Evolutionary conservation across 2,888 invertebrate species (phyloP).

Genomic region (Drosophila mettleri): DNA sequence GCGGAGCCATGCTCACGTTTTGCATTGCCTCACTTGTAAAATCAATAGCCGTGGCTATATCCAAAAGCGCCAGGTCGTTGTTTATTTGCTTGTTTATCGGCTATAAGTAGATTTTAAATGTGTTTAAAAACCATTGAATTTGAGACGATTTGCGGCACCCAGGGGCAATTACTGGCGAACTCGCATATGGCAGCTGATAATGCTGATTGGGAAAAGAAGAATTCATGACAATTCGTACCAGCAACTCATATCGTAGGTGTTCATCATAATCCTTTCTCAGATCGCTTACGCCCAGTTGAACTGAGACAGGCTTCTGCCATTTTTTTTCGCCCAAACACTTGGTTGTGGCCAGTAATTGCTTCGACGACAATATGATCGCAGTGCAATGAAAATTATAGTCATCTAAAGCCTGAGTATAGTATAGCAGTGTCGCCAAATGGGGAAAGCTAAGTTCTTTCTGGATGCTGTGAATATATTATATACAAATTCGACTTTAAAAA

Average conservation of each 20-base stretch:
- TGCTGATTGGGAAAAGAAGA: background rate
- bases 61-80: conserved; percentile 15
- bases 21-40: rapidly evolving
- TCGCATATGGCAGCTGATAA: no score
- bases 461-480: background rate
- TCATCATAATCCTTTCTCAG: rapidly evolving
- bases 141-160: background rate
- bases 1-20: background rate
- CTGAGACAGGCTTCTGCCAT: background rate
- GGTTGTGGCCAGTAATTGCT: conserved; percentile 13
- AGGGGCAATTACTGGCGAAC: no score
- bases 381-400: conserved; percentile 24
- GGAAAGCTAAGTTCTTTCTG: no score
- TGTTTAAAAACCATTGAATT: background rate
- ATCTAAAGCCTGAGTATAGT: background rate
- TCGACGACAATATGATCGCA: conserved; percentile 26
- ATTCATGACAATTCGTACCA: background rate
- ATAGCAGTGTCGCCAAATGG: conserved; percentile 5
- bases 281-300: background rate
- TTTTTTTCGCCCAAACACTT: background rate
- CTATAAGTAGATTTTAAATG: background rate
- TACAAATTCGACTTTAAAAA: background rate
- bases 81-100: rapidly evolving
- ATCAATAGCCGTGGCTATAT: background rate
- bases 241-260: background rate